These are phyloP conservation scores for Campopleginae sp. DNA, from an alignment of 2,888 invertebrate genomes.

Conservation along the genomic window DNA sequence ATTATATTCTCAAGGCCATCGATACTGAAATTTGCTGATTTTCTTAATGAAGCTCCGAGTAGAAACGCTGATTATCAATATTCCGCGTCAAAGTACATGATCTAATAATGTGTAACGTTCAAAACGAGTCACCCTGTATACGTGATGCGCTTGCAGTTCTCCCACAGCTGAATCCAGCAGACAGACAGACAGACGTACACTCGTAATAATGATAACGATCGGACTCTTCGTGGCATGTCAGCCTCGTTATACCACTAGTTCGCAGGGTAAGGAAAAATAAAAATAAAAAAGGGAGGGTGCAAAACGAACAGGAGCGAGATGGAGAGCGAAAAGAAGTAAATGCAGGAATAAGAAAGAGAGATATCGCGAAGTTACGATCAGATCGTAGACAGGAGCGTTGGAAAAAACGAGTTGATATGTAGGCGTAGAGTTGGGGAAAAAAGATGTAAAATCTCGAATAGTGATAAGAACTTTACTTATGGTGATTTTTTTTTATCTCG, in stretches of 20 bases:
- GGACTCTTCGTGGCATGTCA: conserved; percentile 69
- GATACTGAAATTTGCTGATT: neutral
- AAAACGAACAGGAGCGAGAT: conserved; percentile 44
- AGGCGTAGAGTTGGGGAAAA: conserved; percentile 11
- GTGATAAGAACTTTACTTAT: conserved; percentile 34
- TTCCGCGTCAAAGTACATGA: neutral
- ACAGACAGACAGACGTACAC: conserved; percentile 71
- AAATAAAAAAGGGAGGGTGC: conserved; percentile 41
- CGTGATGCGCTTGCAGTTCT: conserved; percentile 59
- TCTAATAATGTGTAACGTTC: neutral
- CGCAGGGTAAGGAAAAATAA: conserved; percentile 42
- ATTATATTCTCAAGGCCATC: neutral
- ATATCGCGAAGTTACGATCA: conserved; percentile 52
- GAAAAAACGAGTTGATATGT: conserved; percentile 25
- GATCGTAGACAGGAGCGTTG: conserved; percentile 13
- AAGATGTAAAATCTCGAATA: neutral
- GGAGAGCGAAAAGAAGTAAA: conserved; percentile 42
- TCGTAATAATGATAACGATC: conserved; percentile 78
- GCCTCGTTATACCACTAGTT: conserved; percentile 68
- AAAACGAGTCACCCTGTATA: conserved; percentile 38
- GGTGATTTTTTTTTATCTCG: conserved; percentile 38
- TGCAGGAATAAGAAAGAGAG: conserved; percentile 34
- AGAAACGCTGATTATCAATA: neutral
- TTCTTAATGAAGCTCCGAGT: neutral
- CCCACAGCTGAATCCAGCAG: conserved; percentile 60